Base-by-base conservation (phyloP, 2,113 vertebrate species). In the Hydrochoerus hydrochaeris region DNA sequence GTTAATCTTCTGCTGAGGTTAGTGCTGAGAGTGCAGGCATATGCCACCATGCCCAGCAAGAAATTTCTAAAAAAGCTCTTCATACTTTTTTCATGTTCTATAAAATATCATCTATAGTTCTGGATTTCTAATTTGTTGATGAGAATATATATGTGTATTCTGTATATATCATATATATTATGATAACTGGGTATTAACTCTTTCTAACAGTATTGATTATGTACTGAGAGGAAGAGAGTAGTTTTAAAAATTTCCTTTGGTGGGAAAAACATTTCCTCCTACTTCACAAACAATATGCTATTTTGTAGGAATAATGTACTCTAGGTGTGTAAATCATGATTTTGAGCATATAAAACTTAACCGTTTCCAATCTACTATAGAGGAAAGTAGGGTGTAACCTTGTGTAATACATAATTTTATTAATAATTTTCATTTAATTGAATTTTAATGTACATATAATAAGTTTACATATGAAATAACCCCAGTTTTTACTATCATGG, bases 391-490 rank as follows among this genome's bases (percentile, higher is more conserved):
- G 77, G 10, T 32, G 17, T 52, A 19, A 38, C 75, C 49, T 86
- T 60, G 28, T 58, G 8, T 73, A 26, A 54, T 62, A 84, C 1
- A 16, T 78, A 35, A 84, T 41, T 93, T 16, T 38, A 94, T 65
- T 73, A 75, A 75, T 63, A 22, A 8, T 80, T 24, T 93, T 24
- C 5, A 24, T 41, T 4, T 54, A 80, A 71, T 46, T 32, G 35
- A 71, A 90, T 16, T 90, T 91, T 49, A 80, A 80, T 95, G 2
- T 69, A 1, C 63, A 22, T 85, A 17, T 85, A 3, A 85, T 60
- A 99, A 98, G 97, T 99, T 99, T 97, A 99, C 98, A 6, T 98
- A 98, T 94, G 98, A 99, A 97, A 98, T 99, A 85, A 95, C 98
- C 67, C 98, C 98, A 30, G 97, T 98, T 1, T 99, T 99, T 63